These are phyloP conservation scores for Entosphenus tridentatus DNA, from an alignment of 2,113 vertebrate genomes.

Conservation along the genomic window DNA sequence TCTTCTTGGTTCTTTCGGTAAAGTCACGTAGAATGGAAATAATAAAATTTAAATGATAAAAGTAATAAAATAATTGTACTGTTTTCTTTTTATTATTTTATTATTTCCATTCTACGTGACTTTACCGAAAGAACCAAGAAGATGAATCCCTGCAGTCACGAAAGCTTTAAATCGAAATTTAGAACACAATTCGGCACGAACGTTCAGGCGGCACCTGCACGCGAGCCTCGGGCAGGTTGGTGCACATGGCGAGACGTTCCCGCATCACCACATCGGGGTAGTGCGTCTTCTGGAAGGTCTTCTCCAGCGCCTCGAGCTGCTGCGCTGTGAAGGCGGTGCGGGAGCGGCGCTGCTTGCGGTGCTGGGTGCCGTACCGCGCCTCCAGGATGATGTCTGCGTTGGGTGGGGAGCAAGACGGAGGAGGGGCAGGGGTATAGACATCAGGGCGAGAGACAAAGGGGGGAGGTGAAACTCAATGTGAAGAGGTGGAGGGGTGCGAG, in stretches of 20 bases:
- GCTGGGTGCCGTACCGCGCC: conserved; percentile 95
- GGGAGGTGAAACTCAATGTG: neutral
- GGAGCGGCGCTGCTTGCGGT: conserved; percentile 85
- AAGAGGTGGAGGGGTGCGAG: too few relatives aligned
- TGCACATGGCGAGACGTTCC: conserved; percentile 93
- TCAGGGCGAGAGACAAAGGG: neutral
- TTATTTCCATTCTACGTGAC: too few relatives aligned
- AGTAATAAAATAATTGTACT: too few relatives aligned
- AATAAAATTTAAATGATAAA: too few relatives aligned
- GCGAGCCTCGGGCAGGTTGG: conserved; percentile 84
- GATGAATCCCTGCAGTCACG: too few relatives aligned
- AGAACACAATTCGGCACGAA: too few relatives aligned
- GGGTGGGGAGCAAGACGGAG: neutral
- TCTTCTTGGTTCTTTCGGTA: too few relatives aligned
- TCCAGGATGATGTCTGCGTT: conserved; percentile 86
- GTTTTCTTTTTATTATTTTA: too few relatives aligned
- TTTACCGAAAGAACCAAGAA: too few relatives aligned
- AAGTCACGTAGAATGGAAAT: too few relatives aligned
- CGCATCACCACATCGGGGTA: conserved; percentile 98
- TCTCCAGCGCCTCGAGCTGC: conserved; percentile 88
- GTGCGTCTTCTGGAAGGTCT: conserved; percentile 98
- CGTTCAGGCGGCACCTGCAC: conserved; percentile 44
- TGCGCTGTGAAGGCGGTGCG: conserved; percentile 90
- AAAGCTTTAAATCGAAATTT: too few relatives aligned
- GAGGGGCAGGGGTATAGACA: neutral